Percentiles rank a stretch among this genome's conserved stretches.
Conservation (phyloP, 2,797 vertebrate genomes). For the Lagodon rhomboides region DNA sequence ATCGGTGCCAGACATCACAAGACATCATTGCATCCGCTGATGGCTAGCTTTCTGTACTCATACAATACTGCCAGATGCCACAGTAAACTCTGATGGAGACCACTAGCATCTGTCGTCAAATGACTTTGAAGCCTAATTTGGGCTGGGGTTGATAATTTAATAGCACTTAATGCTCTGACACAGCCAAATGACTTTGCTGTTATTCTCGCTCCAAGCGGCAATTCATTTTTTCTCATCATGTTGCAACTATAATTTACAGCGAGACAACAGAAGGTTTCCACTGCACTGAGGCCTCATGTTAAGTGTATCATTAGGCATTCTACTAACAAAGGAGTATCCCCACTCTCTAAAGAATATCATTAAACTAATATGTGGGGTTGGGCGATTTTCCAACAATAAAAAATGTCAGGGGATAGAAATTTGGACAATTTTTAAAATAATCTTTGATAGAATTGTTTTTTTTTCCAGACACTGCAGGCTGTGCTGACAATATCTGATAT, state of each 20-base stretch:
- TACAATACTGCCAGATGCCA: constrained; percentile 76
- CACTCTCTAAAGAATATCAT: constrained; percentile 38
- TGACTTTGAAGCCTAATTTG: constrained; percentile 60
- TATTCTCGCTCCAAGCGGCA: constrained; percentile 47
- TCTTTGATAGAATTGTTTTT: no score
- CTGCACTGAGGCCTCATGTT: constrained; percentile 19
- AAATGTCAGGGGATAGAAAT: constrained; percentile 8
- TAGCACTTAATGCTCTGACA: constrained; percentile 74
- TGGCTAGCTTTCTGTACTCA: constrained; percentile 60
- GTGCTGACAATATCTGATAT: constrained; percentile 6
- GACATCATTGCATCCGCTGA: constrained; percentile 47
- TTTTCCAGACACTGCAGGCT: not conserved
- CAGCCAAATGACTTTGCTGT: constrained; percentile 69
- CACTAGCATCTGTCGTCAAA: constrained; percentile 56
- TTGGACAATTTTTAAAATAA: no score
- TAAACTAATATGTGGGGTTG: constrained; percentile 8
- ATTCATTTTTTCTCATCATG: constrained; percentile 48
- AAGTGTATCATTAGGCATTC: constrained; percentile 30
- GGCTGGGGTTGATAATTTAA: constrained; percentile 66
- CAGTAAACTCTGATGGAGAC: constrained; percentile 64
- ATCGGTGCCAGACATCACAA: constrained; percentile 42
- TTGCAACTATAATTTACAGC: constrained; percentile 41
- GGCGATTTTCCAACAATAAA: not conserved
- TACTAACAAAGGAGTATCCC: constrained; percentile 47
- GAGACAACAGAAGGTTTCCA: constrained; percentile 1